phyloP scores from a whole-genome alignment of 1,140 invertebrate species.

The Leptinotarsa defecta region DNA sequence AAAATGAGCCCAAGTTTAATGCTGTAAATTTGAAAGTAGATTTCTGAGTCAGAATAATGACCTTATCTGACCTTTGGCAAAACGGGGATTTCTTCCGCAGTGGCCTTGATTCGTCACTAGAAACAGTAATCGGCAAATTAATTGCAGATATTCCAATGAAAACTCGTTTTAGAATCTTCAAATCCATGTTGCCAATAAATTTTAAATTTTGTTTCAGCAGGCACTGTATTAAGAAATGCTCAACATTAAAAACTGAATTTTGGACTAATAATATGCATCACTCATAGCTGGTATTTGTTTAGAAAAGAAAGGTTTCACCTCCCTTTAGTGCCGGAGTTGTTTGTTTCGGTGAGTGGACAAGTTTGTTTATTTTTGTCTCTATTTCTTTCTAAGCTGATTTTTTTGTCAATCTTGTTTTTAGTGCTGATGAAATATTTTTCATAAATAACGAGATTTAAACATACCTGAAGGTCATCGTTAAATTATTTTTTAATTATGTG shows the following conservation, averaged over 20 bases:
- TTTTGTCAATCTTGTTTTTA: neutral
- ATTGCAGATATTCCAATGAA: conserved; percentile 1
- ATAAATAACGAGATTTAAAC: neutral
- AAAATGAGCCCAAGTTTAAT: neutral
- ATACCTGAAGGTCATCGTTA: conserved; percentile 1
- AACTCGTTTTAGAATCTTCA: neutral
- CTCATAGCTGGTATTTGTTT: no score
- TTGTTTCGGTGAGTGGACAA: no score
- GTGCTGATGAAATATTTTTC: neutral
- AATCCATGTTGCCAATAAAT: neutral
- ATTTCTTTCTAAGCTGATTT: no score
- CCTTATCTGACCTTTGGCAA: conserved; percentile 11
- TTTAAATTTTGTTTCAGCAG: neutral
- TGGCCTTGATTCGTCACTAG: conserved; percentile 9
- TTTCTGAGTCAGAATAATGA: neutral
- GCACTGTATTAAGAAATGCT: neutral
- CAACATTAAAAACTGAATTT: neutral
- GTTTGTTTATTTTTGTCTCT: no score
- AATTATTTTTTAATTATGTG: neutral
- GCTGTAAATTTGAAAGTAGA: neutral
- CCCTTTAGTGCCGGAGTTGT: no score
- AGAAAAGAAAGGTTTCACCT: no score
- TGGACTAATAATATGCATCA: neutral
- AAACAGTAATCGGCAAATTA: neutral
- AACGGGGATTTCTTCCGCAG: conserved; percentile 3